These are phyloP conservation scores for Percopsis transmontana DNA, from an alignment of 2,113 vertebrate genomes.

Conservation along the genomic window DNA sequence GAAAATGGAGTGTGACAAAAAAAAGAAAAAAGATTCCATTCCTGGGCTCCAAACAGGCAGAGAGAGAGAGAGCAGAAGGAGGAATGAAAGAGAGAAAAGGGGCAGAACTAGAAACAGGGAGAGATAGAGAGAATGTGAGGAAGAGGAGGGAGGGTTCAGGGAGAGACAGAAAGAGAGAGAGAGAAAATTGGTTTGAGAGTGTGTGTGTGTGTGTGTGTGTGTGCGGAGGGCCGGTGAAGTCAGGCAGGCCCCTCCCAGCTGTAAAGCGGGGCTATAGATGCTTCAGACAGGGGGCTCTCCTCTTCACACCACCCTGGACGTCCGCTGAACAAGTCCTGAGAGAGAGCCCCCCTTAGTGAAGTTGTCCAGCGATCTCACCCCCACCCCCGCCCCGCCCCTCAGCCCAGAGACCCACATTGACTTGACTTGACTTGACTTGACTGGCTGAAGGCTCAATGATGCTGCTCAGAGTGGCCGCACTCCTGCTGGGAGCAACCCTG, in stretches of 20 bases:
- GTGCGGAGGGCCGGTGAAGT: conserved; percentile 11
- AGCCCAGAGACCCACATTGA: background rate
- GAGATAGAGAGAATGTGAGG: conserved; percentile 4
- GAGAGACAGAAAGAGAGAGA: background rate
- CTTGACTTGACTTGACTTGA: no score
- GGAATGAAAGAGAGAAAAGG: conserved; percentile 4
- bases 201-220: background rate
- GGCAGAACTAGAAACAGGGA: conserved; percentile 11
- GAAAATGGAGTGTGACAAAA: background rate
- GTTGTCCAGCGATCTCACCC: conserved; percentile 46
- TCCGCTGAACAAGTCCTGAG: conserved; percentile 52
- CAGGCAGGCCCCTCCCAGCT: conserved; percentile 41
- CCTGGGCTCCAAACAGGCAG: background rate
- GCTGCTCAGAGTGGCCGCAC: conserved; percentile 78
- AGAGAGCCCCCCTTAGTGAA: conserved; percentile 35
- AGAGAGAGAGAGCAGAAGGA: background rate
- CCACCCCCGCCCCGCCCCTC: background rate
- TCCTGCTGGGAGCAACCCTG: conserved; percentile 84
- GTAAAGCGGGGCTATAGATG: conserved; percentile 48
- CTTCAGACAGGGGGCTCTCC: background rate
- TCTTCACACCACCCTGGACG: conserved; percentile 34
- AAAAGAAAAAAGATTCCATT: background rate
- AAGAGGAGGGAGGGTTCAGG: conserved; percentile 6
- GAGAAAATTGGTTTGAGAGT: background rate
- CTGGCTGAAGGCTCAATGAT: conserved; percentile 30